Base-by-base conservation (phyloP, 2,113 vertebrate genomes). In the Lucifuga dentata region DNA sequence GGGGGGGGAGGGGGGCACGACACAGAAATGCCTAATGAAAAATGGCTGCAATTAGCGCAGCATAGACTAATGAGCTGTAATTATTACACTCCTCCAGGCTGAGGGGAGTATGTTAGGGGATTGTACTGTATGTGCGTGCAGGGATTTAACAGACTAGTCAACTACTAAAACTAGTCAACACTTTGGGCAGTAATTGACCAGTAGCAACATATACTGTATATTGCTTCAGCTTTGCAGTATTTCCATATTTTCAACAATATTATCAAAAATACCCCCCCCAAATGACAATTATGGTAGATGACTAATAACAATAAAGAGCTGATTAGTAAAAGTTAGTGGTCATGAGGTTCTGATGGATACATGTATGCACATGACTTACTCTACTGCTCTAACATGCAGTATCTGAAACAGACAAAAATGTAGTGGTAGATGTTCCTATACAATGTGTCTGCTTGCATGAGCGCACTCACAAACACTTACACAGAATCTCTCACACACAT, bases 1-100 rank as follows among this genome's bases (percentile, higher is more conserved):
- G n/a, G 78, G 78, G 81, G 72, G 56, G 68, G 73, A 72, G 45
- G 77, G 68, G 75, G n/a, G n/a, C n/a, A n/a, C 49, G 60, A 77
- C 77, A 68, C 39, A 11, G 73, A 89, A 76, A 69, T 26, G 73
- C 35, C 79, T 87, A 53, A 82, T 91, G 88, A 93, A 89, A 89
- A 91, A 92, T 92, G 75, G 76, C 83, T 69, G 81, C 85, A 77
- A 93, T 93, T 92, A 93, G 81, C 71, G 40, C 57, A 81, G 67
- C 71, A 56, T 73, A 33, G 46, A 66, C 84, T 92, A 91, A 92
- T 88, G 86, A 91, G 86, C 79, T 80, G 84, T 91, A 91, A 93
- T 93, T 93, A 93, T 84, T 83, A 88, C 85, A 71, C 53, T 8
- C 38, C 86, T 89, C 73, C 65, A 50, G 76, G 82, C 81, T 68